Evolutionary conservation across 2,113 vertebrate species (phyloP).

Genomic region (Callorhinus ursinus): DNA sequence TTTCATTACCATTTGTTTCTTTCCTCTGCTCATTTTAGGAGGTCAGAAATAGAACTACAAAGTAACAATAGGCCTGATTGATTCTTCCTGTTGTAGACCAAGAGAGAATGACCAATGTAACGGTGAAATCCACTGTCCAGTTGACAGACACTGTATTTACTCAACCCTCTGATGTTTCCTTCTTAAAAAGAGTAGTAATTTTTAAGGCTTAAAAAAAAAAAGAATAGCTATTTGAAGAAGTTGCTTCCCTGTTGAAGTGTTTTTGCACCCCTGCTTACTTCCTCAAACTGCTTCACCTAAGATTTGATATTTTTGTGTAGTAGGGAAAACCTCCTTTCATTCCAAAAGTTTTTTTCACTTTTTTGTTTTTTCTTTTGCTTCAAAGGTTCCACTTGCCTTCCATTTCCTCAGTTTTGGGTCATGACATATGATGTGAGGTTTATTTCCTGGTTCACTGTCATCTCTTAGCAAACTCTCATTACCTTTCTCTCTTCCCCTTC

Average conservation of each 20-base stretch:
- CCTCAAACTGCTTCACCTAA: not conserved
- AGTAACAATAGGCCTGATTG: not conserved
- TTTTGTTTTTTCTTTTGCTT: not conserved
- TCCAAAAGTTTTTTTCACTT: not conserved
- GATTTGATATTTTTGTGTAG: not conserved
- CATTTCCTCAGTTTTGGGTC: not conserved
- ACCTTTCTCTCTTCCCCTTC: not conserved
- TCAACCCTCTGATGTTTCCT: conserved; percentile 1
- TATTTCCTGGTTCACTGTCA: not conserved
- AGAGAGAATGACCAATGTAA: not conserved
- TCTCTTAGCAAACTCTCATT: not conserved
- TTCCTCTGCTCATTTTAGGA: not conserved
- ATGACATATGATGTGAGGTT: accelerated
- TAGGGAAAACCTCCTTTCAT: not conserved
- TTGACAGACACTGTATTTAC: not conserved
- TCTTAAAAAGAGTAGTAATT: not conserved
- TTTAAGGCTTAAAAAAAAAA: not conserved
- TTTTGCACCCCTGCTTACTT: not conserved
- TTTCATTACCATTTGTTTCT: not conserved
- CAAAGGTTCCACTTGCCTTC: not conserved
- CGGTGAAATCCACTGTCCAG: not conserved
- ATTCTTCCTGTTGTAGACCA: not conserved
- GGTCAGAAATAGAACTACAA: not conserved
- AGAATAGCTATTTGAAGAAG: not conserved
- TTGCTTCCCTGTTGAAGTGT: not conserved